Evolutionary conservation across 2,888 invertebrate genomes (phyloP).

Genomic region (Tuta absoluta): DNA sequence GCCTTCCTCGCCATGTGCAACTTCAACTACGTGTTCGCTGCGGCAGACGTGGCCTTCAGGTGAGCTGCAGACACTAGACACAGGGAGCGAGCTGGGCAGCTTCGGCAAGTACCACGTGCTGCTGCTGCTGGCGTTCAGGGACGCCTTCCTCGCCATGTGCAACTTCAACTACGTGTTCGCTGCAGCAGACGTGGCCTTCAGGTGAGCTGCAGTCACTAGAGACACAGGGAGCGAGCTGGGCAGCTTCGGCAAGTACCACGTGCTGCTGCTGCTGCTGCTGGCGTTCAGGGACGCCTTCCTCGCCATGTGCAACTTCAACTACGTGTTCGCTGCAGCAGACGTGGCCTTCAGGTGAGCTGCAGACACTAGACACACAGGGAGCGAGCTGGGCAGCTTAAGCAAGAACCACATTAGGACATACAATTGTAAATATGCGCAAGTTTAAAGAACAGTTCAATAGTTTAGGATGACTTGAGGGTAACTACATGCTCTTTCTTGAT

Average conservation of each 20-base stretch:
- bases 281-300: slow-evolving; percentile 80
- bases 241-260: too few species aligned
- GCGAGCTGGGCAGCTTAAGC: neutral
- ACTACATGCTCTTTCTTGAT: too few species aligned
- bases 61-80: slow-evolving; percentile 45
- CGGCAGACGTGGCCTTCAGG: slow-evolving; percentile 79
- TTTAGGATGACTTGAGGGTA: too few species aligned
- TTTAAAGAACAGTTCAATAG: too few species aligned
- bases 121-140: slow-evolving; percentile 77
- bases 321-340: slow-evolving; percentile 81
- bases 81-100: too few species aligned
- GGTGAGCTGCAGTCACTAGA: slow-evolving; percentile 65
- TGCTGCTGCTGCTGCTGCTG: slow-evolving; percentile 69
- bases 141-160: slow-evolving; percentile 78
- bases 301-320: slow-evolving; percentile 76
- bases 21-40: slow-evolving; percentile 80
- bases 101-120: too few species aligned
- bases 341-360: slow-evolving; percentile 73
- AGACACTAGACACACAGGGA: neutral
- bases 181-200: slow-evolving; percentile 77
- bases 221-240: too few species aligned
- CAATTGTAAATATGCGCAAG: too few species aligned
- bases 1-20: slow-evolving; percentile 78
- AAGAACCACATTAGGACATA: neutral
- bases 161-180: slow-evolving; percentile 81